Percentiles rank a stretch among this genome's conserved stretches.
Evolutionary conservation across 2,797 vertebrate genomes (phyloP).

Genomic region (Hippocampus kuda): DNA sequence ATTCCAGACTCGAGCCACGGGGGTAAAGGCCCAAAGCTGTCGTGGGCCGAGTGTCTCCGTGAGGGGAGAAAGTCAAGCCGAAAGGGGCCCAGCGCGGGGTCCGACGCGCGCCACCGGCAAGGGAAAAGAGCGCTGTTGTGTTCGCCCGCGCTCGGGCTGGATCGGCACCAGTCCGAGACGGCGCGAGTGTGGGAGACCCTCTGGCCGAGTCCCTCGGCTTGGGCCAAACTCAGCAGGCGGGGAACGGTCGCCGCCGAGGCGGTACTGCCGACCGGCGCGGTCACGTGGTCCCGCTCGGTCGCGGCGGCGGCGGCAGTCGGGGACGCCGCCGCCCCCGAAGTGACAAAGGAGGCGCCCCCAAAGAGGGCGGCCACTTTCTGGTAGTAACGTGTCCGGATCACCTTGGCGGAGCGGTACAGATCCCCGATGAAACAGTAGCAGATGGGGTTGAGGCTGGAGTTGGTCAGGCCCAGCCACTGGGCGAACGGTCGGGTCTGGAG

Average conservation of each 20-base stretch:
- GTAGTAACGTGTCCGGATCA: slow-evolving; percentile 79
- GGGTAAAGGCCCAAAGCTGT: slow-evolving; percentile 25
- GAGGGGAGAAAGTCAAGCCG: background rate
- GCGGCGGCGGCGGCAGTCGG: background rate
- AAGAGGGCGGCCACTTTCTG: slow-evolving; percentile 69
- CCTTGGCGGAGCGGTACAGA: slow-evolving; percentile 79
- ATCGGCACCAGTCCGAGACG: slow-evolving; percentile 55
- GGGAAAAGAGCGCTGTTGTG: slow-evolving; percentile 20
- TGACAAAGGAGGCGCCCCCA: slow-evolving; percentile 48
- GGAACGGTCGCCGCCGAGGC: slow-evolving; percentile 55
- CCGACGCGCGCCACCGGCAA: slow-evolving; percentile 38
- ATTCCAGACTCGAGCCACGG: slow-evolving; percentile 29
- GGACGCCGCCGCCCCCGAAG: slow-evolving; percentile 28
- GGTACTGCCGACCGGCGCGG: slow-evolving; percentile 34
- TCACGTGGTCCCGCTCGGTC: slow-evolving; percentile 23
- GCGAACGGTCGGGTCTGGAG: slow-evolving; percentile 80
- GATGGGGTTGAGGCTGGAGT: slow-evolving; percentile 89
- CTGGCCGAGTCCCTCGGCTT: slow-evolving; percentile 39
- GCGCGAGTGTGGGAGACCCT: slow-evolving; percentile 39
- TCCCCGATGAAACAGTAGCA: slow-evolving; percentile 89
- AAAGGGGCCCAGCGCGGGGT: background rate
- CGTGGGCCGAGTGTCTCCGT: slow-evolving; percentile 30
- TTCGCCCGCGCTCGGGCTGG: slow-evolving; percentile 45
- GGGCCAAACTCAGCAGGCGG: slow-evolving; percentile 59
- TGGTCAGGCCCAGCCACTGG: slow-evolving; percentile 87